Percentiles rank a stretch among this genome's conserved stretches.
These are phyloP conservation scores for Solenopsis invicta DNA, from an alignment of 1,140 invertebrate genomes.

Conservation along the genomic window DNA sequence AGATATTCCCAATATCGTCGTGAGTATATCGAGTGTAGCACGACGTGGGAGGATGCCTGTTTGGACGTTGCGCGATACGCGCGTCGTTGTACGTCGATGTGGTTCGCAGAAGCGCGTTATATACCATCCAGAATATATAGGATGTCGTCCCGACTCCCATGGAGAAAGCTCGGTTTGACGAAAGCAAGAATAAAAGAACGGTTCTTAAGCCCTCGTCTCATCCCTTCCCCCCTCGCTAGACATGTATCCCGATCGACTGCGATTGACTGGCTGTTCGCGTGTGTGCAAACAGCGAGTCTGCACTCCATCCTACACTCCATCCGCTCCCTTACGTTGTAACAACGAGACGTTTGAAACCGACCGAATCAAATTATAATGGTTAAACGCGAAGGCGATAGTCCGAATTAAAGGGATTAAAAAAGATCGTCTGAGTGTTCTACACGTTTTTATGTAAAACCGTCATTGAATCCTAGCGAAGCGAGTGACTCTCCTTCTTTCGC, in stretches of 20 bases:
- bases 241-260: constrained; percentile 33
- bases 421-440: constrained; percentile 65
- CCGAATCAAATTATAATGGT: constrained; percentile 15
- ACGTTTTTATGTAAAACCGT: constrained; percentile 71
- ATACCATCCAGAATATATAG: constrained; percentile 4
- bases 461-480: constrained; percentile 62
- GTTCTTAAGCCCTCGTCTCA: neutral
- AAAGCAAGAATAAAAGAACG: constrained; percentile 59
- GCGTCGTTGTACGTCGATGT: constrained; percentile 40
- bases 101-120: constrained; percentile 40
- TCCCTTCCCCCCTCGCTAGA: neutral
- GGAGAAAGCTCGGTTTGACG: constrained; percentile 51
- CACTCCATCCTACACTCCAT: no score
- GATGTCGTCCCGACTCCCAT: constrained; percentile 23
- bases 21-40: constrained; percentile 59
- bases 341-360: neutral
- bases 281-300: neutral
- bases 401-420: constrained; percentile 41
- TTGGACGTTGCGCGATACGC: constrained; percentile 60
- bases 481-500: constrained; percentile 50
- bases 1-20: constrained; percentile 57
- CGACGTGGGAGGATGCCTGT: constrained; percentile 36
- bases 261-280: constrained; percentile 24
- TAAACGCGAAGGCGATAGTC: constrained; percentile 19
- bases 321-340: neutral